A percentile compares a stretch with the other conserved stretches of the same genome.
phyloP scores from a whole-genome alignment of 2,888 invertebrate species.

The Cantharis lateralis region DNA sequence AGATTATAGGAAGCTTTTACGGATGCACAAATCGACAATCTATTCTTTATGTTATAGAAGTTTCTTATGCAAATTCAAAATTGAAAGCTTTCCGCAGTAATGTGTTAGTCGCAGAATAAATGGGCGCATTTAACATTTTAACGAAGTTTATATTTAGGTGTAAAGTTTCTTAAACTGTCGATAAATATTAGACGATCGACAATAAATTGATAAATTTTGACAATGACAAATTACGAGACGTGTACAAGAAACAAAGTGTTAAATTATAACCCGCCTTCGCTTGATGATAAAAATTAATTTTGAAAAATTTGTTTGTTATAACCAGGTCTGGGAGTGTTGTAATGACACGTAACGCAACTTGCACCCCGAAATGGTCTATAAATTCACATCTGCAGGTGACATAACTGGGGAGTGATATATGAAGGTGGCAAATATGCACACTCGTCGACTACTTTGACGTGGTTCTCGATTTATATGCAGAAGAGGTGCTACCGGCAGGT shows the following conservation, averaged over 20 bases:
- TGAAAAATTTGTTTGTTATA: background rate
- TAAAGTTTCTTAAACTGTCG: constrained; percentile 15
- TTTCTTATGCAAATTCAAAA: background rate
- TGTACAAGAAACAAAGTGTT: constrained; percentile 14
- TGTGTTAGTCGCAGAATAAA: background rate
- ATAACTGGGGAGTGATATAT: constrained; percentile 19
- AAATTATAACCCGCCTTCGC: background rate
- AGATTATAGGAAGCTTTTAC: background rate
- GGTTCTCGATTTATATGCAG: constrained; percentile 21
- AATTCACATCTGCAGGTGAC: constrained; percentile 25
- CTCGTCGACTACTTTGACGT: constrained; percentile 15
- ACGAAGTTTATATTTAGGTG: background rate
- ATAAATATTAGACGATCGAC: constrained; percentile 18
- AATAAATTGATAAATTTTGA: constrained; percentile 21
- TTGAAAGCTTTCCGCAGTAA: background rate
- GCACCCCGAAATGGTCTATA: constrained; percentile 19
- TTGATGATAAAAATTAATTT: background rate
- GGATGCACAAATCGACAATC: background rate
- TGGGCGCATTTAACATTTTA: background rate
- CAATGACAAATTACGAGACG: constrained; percentile 16
- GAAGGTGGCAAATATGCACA: constrained; percentile 19
- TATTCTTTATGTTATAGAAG: background rate
- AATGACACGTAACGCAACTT: background rate
- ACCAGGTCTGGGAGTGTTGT: background rate
- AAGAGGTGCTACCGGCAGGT: constrained; percentile 13